A percentile compares a stretch with the other conserved stretches of the same genome.
Evolutionary conservation across 2,888 invertebrate genomes (phyloP).

Genomic region (Beris chalybata): DNA sequence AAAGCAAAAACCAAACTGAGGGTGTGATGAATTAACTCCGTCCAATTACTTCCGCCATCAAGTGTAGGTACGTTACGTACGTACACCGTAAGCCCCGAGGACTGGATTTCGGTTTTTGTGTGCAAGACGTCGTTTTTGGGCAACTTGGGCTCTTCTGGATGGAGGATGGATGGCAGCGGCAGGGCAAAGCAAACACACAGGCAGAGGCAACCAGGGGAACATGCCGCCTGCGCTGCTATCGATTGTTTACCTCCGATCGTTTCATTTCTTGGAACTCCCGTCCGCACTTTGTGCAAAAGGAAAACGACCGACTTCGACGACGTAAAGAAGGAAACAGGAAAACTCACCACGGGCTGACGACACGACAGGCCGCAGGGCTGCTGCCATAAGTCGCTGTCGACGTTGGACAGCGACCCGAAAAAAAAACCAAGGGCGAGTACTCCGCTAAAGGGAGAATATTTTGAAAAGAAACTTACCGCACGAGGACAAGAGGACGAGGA

Average conservation of each 20-base stretch:
- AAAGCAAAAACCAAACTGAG: no score
- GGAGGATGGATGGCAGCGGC: neutral
- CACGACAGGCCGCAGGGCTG: neutral
- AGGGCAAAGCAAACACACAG: constrained; percentile 6
- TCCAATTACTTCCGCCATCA: no score
- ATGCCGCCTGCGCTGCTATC: constrained; percentile 38
- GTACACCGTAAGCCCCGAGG: no score
- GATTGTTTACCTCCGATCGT: constrained; percentile 38
- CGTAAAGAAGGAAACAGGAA: neutral
- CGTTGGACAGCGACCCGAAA: no score
- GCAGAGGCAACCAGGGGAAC: neutral
- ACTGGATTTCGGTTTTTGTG: neutral
- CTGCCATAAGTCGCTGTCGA: constrained; percentile 1
- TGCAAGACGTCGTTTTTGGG: neutral
- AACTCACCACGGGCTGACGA: neutral
- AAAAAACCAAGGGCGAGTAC: no score
- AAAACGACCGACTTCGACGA: neutral
- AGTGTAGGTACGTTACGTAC: no score
- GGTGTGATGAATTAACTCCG: no score
- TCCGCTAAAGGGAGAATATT: no score
- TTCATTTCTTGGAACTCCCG: constrained; percentile 17
- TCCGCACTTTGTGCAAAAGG: constrained; percentile 16
- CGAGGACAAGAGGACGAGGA: constrained; percentile 9
- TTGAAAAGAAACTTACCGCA: constrained; percentile 13
- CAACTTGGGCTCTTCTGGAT: neutral